Percentiles rank a stretch among this genome's conserved stretches.
phyloP scores from a whole-genome alignment of 2,113 vertebrate genomes.

The Hymenochirus boettgeri region DNA sequence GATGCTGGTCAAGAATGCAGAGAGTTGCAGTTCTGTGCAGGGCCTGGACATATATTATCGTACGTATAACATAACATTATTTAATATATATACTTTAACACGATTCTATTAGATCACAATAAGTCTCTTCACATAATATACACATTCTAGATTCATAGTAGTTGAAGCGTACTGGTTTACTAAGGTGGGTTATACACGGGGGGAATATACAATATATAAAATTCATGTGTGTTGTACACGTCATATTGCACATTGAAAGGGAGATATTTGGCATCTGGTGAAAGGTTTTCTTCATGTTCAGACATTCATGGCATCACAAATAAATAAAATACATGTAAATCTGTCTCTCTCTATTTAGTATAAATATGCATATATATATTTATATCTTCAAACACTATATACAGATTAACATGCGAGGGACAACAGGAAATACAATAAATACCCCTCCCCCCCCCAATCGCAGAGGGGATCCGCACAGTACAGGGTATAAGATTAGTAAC shows the following conservation, averaged over 20 bases:
- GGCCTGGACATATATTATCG: too few relatives aligned
- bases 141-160: too few relatives aligned
- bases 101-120: too few relatives aligned
- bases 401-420: conserved; percentile 32
- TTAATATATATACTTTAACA: too few relatives aligned
- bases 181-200: too few relatives aligned
- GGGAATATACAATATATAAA: conserved; percentile 5
- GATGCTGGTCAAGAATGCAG: too few relatives aligned
- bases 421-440: conserved; percentile 22
- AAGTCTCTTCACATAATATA: too few relatives aligned
- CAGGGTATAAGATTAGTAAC: conserved; percentile 10
- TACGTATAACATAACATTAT: too few relatives aligned
- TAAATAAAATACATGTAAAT: conserved; percentile 33
- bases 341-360: conserved; percentile 35
- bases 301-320: conserved; percentile 30
- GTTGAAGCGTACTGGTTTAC: too few relatives aligned
- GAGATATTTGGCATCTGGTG: neutral
- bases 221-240: neutral
- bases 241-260: neutral
- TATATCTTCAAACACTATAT: conserved; percentile 39
- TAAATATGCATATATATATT: conserved; percentile 41
- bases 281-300: neutral
- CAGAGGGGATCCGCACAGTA: conserved; percentile 10
- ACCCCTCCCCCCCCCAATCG: too few relatives aligned
- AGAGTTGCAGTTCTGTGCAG: too few relatives aligned